Conservation (phyloP, 2,797 vertebrate species). For the Synanceia verrucosa region DNA sequence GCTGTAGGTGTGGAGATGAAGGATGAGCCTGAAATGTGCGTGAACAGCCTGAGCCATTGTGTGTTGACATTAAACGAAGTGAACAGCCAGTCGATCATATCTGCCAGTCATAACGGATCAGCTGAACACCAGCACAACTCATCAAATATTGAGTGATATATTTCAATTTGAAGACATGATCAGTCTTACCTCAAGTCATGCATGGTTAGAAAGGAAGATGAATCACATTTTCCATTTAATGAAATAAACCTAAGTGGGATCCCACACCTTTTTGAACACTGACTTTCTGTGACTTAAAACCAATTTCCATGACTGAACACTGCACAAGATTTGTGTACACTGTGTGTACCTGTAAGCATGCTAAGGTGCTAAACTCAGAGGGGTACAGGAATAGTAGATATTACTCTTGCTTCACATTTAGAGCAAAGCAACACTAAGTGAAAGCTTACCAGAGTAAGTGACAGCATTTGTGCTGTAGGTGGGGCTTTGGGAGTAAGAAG, state of each 20-base stretch:
- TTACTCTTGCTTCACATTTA: neutral
- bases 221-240: neutral
- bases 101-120: too few species aligned
- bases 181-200: neutral
- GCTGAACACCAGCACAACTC: neutral
- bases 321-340: neutral
- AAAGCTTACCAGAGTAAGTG: constrained; percentile 93
- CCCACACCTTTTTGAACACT: neutral
- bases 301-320: neutral
- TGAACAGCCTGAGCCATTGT: too few species aligned
- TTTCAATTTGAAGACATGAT: neutral
- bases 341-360: neutral
- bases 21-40: too few species aligned
- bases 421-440: neutral
- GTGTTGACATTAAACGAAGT: too few species aligned
- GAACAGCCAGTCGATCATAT: too few species aligned
- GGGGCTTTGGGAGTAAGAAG: constrained; percentile 96
- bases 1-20: too few species aligned
- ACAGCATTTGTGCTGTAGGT: constrained; percentile 98
- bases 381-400: neutral
- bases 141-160: neutral
- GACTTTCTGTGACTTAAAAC: neutral
- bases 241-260: neutral
- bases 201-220: neutral
- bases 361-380: neutral